Evolutionary conservation across 2,888 invertebrate genomes (phyloP), one percentile per base, ranked within the genome.

Genomic region (Papilio demoleus): DNA sequence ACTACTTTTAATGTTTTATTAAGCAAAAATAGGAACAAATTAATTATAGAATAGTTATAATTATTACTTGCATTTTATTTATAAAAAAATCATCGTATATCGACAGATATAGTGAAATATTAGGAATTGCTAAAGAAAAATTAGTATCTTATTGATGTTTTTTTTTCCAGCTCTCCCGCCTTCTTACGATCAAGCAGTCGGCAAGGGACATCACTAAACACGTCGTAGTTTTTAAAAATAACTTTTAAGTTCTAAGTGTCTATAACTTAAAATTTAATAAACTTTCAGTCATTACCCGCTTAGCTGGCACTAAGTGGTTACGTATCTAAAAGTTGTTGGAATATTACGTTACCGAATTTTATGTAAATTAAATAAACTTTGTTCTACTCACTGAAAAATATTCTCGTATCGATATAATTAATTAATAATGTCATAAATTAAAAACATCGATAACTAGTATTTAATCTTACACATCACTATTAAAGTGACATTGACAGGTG

Each of bases 121-220:
- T n/a, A n/a, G n/a, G n/a, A n/a, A n/a, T n/a, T n/a, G n/a, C n/a
- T n/a, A n/a, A n/a, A n/a, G n/a, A n/a, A n/a, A n/a, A n/a, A n/a
- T n/a, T n/a, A n/a, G n/a, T n/a, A n/a, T n/a, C n/a, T n/a, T n/a
- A n/a, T n/a, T n/a, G n/a, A n/a, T n/a, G n/a, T n/a, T 56, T 31
- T 8, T n/a, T 45, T 42, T 53, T 53, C 2, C 88, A 88, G 89
- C 82, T 65, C 73, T 84, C 36, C 88, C 88, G 70, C 90, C 90
- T 0, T 77, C 85, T 1, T 89, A 89, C 81, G 89, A 88, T 38
- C 90, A 88, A 50, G 88, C 82, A 19, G 80, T 83, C 72, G 77
- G 78, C 61, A 71, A 71, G 5, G 74, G 76, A 56, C 70, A 71
- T 42, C 67, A 34, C 31, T 67, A 36, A 62, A 9, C 60, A 12